These are phyloP conservation scores for Tribolium castaneum DNA, from an alignment of 1,140 invertebrate species.

Conservation along the genomic window DNA sequence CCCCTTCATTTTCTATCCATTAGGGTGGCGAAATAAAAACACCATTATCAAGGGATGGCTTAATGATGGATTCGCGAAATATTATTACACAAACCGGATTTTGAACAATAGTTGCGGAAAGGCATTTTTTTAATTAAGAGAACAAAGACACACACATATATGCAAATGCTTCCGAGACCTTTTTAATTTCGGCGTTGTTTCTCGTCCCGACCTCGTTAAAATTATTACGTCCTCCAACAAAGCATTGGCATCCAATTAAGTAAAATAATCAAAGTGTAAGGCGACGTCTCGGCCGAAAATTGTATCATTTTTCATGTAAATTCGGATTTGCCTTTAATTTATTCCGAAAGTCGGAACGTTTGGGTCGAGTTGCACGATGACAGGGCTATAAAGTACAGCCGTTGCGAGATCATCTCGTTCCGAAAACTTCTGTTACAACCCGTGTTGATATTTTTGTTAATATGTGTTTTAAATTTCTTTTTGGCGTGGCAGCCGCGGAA, in stretches of 20 bases:
- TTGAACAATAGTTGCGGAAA: too few species aligned
- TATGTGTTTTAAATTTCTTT: conserved; percentile 39
- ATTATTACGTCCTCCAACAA: too few species aligned
- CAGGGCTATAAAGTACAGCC: conserved; percentile 40
- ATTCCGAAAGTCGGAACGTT: conserved; percentile 30
- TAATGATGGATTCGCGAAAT: too few species aligned
- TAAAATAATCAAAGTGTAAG: conserved; percentile 10
- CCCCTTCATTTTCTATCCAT: not conserved
- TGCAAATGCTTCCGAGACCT: too few species aligned
- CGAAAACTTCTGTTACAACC: conserved; percentile 9
- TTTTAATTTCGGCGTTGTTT: too few species aligned
- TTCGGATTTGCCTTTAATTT: conserved; percentile 32
- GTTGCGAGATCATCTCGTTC: conserved; percentile 19
- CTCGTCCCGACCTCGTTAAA: too few species aligned
- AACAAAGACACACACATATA: too few species aligned
- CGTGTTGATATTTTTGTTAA: conserved; percentile 41
- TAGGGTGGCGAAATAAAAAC: not conserved
- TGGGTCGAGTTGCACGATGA: conserved; percentile 32
- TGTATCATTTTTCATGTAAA: conserved; percentile 32
- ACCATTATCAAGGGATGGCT: too few species aligned
- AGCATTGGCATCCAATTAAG: not conserved
- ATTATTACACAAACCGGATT: too few species aligned
- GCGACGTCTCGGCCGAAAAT: conserved; percentile 9
- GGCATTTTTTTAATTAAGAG: too few species aligned
- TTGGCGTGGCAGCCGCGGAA: not conserved